Evolutionary conservation across 2,113 vertebrate species (phyloP).

Genomic region (Hystrix cristata): DNA sequence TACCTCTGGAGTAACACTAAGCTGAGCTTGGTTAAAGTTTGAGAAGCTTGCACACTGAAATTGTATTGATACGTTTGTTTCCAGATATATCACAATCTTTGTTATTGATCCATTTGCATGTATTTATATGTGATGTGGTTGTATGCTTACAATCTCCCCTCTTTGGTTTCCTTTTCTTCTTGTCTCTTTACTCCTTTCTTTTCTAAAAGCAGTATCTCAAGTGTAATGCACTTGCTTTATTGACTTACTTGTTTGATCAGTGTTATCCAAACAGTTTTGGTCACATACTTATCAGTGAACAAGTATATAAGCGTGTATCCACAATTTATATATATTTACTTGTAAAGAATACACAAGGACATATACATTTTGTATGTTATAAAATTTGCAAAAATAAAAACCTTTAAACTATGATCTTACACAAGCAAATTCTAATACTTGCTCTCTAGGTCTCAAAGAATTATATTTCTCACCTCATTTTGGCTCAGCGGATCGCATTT

Average conservation of each 20-base stretch:
- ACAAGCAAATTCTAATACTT: background rate
- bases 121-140: background rate
- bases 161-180: background rate
- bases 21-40: background rate
- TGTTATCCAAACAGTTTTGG: background rate
- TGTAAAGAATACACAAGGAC: background rate
- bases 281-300: background rate
- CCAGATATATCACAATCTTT: background rate
- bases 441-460: background rate
- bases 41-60: background rate
- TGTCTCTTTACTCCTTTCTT: background rate
- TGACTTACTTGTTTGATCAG: background rate
- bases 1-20: background rate
- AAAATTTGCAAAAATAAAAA: slow-evolving; percentile 2
- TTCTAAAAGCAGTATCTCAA: background rate
- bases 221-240: background rate
- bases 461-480: background rate
- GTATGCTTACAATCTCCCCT: background rate
- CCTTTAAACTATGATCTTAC: slow-evolving; percentile 5
- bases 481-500: background rate
- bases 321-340: background rate
- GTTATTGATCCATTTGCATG: background rate
- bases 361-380: background rate
- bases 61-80: background rate
- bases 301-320: background rate